These are phyloP conservation scores for Nineta flava DNA, from an alignment of 2,888 invertebrate genomes.

Conservation along the genomic window DNA sequence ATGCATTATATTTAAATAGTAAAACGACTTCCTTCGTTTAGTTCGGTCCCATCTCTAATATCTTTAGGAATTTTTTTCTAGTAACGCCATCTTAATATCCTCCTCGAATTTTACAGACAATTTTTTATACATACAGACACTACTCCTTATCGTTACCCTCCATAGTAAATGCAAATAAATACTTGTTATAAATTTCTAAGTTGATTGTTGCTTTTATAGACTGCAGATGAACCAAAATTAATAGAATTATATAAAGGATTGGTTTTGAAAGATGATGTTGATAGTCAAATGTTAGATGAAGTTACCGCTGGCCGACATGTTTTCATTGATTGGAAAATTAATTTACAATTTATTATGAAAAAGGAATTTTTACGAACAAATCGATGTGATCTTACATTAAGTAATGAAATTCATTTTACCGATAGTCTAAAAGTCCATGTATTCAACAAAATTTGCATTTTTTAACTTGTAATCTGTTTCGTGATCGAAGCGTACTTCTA, in stretches of 20 bases:
- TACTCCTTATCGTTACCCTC: no score
- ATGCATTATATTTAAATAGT: no score
- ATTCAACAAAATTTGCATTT: not conserved
- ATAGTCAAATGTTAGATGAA: constrained; percentile 32
- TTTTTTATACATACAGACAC: no score
- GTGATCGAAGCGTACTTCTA: no score
- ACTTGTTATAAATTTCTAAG: no score
- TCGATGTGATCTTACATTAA: constrained; percentile 58
- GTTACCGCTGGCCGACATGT: constrained; percentile 54
- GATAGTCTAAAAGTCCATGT: not conserved
- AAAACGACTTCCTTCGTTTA: no score
- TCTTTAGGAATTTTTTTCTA: no score
- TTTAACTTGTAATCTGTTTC: no score
- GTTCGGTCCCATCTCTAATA: no score
- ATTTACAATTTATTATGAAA: constrained; percentile 56
- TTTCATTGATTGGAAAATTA: constrained; percentile 67
- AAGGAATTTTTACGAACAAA: constrained; percentile 47
- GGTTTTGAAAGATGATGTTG: constrained; percentile 29
- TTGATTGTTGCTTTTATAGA: constrained; percentile 24
- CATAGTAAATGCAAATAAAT: no score
- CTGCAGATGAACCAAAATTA: constrained; percentile 43
- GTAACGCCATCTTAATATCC: no score
- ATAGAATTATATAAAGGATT: constrained; percentile 39
- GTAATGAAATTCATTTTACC: constrained; percentile 25
- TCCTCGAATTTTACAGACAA: no score